These are phyloP conservation scores for Actinia equina DNA, from an alignment of 64 coral and sea anemone genomes.

Conservation along the genomic window DNA sequence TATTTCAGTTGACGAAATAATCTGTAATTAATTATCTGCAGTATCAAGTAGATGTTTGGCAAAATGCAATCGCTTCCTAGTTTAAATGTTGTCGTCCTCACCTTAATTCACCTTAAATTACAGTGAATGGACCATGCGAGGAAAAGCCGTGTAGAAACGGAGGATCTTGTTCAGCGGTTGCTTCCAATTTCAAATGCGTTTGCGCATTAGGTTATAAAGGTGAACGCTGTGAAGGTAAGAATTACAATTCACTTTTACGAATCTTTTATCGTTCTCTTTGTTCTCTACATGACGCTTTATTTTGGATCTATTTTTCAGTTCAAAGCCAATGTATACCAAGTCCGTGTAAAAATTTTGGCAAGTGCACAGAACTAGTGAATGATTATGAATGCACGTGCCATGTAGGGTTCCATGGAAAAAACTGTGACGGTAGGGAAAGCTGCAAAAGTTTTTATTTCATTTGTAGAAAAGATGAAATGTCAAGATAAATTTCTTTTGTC, in stretches of 20 bases:
- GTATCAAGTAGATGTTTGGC: no score
- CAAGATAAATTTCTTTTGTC: no score
- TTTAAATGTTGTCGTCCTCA: not conserved
- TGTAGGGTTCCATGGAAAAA: conserved; percentile 76
- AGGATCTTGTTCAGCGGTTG: conserved; percentile 68
- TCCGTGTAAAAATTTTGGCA: conserved; percentile 84
- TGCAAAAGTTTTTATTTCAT: not conserved
- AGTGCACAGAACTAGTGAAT: conserved; percentile 62
- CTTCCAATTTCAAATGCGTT: conserved; percentile 49
- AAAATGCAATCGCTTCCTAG: no score
- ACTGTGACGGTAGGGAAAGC: conserved; percentile 53
- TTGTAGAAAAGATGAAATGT: no score
- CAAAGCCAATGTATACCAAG: conserved; percentile 76
- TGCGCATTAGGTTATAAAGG: conserved; percentile 83
- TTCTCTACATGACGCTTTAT: not conserved
- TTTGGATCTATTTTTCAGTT: conserved; percentile 27
- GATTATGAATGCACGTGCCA: conserved; percentile 84
- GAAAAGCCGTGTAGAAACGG: conserved; percentile 75
- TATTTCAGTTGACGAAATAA: no score
- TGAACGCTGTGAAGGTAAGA: conserved; percentile 75
- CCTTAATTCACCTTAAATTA: not conserved
- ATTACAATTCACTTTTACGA: not conserved
- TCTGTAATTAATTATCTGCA: no score
- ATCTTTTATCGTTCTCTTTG: not conserved
- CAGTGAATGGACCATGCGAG: conserved; percentile 62